Percentiles rank a stretch among this genome's conserved stretches.
Evolutionary conservation across 2,797 vertebrate genomes (phyloP).

Genomic region (Rhabdophis nuchalis): DNA sequence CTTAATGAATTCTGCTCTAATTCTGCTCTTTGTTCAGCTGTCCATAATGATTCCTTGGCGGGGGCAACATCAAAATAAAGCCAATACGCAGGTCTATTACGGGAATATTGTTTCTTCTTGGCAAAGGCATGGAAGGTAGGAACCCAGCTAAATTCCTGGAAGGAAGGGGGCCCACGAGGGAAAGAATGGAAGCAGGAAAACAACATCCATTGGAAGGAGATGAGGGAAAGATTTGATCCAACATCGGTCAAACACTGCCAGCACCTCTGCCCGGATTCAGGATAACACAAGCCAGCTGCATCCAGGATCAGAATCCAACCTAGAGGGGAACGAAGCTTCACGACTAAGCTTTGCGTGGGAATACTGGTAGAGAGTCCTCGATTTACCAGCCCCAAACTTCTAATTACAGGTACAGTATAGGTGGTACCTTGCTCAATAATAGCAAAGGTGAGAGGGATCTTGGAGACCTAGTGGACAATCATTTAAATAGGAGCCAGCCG

Average conservation of each 20-base stretch:
- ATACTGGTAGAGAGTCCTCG: neutral
- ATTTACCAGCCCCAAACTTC: neutral
- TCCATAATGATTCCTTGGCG: neutral
- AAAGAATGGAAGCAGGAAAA: neutral
- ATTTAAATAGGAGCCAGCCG: too few species aligned
- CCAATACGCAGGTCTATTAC: neutral
- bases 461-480: too few species aligned
- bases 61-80: neutral
- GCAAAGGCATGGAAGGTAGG: neutral
- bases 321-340: neutral
- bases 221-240: neutral
- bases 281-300: neutral
- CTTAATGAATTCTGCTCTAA: neutral
- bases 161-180: neutral
- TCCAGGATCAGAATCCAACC: neutral
- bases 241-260: too few species aligned
- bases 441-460: too few species aligned
- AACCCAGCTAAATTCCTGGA: conserved; percentile 2
- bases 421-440: too few species aligned
- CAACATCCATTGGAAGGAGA: neutral
- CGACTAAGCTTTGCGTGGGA: neutral
- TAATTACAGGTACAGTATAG: too few species aligned
- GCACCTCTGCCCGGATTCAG: neutral
- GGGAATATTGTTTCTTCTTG: neutral
- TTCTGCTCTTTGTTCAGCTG: neutral